Evolutionary conservation across 1,140 invertebrate genomes (phyloP).

Genomic region (Colletes latitarsis): DNA sequence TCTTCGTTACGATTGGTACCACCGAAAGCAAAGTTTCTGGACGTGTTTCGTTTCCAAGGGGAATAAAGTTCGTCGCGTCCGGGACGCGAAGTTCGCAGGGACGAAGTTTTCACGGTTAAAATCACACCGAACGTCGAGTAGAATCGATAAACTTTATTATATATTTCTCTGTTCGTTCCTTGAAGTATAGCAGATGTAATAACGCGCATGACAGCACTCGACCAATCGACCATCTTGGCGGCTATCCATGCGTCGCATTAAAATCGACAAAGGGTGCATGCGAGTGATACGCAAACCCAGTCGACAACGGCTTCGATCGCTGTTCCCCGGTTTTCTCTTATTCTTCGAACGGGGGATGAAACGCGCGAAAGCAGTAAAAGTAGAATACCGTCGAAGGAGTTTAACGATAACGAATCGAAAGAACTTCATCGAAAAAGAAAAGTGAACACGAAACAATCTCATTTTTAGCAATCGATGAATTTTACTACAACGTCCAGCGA

Average conservation of each 20-base stretch:
- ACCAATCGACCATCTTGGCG: constrained; percentile 36
- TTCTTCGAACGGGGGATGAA: not conserved
- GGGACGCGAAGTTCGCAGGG: not conserved
- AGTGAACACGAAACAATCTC: too few relatives aligned
- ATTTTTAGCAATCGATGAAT: too few relatives aligned
- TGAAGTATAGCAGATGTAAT: constrained; percentile 39
- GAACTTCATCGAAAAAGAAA: not conserved
- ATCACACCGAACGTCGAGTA: not conserved
- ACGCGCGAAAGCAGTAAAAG: too few relatives aligned
- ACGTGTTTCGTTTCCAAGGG: not conserved
- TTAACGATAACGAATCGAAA: too few relatives aligned
- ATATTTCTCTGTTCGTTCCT: constrained; percentile 22
- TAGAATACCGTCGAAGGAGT: too few relatives aligned
- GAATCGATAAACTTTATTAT: constrained; percentile 39
- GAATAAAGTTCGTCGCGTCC: not conserved
- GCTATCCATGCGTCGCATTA: constrained; percentile 33
- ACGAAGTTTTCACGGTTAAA: constrained; percentile 11
- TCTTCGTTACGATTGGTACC: not conserved
- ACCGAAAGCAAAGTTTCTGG: not conserved
- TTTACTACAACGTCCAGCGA: too few relatives aligned
- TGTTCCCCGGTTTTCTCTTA: not conserved
- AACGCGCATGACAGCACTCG: constrained; percentile 43
- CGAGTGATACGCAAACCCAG: constrained; percentile 23
- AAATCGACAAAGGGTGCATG: constrained; percentile 33
- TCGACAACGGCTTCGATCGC: constrained; percentile 9